These are phyloP conservation scores for Limanda limanda DNA, from an alignment of 2,113 vertebrate species.

Conservation along the genomic window DNA sequence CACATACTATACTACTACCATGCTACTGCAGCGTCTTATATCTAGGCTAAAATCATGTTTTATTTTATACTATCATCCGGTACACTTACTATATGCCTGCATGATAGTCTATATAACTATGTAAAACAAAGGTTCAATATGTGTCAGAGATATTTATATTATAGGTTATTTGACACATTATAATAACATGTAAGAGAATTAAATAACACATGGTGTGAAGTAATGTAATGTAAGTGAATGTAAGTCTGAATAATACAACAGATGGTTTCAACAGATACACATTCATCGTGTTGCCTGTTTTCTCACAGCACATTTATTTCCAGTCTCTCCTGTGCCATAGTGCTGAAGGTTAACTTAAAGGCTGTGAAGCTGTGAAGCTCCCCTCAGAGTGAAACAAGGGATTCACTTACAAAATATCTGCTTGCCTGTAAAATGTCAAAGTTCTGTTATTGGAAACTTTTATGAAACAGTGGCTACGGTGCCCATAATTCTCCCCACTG, in stretches of 20 bases:
- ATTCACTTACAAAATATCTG: background rate
- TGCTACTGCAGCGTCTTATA: background rate
- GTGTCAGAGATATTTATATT: no score
- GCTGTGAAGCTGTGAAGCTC: background rate
- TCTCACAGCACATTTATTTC: background rate
- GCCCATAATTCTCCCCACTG: background rate
- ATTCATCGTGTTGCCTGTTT: background rate
- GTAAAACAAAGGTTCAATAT: no score
- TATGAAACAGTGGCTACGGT: background rate
- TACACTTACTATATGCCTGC: no score
- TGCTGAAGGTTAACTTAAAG: background rate
- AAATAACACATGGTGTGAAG: no score
- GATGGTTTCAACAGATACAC: background rate
- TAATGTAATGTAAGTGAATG: background rate
- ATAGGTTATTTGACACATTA: no score
- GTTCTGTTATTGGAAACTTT: background rate
- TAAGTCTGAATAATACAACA: background rate
- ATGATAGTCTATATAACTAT: no score
- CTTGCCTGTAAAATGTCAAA: background rate
- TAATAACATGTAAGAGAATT: no score
- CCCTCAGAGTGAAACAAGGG: background rate
- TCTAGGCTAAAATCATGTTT: background rate
- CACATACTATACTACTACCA: background rate
- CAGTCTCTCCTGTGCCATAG: background rate
- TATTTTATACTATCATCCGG: no score